Percentiles rank a stretch among this genome's conserved stretches.
phyloP scores from a whole-genome alignment of 2,797 vertebrate genomes.

The Lepus townsendii region DNA sequence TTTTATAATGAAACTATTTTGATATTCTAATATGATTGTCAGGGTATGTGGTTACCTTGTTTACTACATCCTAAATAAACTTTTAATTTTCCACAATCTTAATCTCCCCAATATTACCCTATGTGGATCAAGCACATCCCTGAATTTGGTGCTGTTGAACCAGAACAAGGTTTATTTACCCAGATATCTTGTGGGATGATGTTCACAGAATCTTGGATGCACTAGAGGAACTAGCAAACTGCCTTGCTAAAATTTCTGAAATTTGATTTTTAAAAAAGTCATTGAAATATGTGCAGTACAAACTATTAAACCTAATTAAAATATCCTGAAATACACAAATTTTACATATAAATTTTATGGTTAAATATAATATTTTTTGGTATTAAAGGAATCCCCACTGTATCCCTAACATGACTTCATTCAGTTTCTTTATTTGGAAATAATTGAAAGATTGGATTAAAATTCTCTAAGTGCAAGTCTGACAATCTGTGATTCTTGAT shows the following conservation, averaged over 20 bases:
- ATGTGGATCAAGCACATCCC: too few species aligned
- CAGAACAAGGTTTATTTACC: too few species aligned
- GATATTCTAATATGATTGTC: neutral
- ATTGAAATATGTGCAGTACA: neutral
- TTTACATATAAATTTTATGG: neutral
- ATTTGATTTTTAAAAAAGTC: slow-evolving; percentile 1
- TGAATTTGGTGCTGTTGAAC: too few species aligned
- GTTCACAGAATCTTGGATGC: too few species aligned
- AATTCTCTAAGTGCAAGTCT: neutral
- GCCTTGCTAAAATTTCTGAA: neutral
- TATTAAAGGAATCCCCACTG: neutral
- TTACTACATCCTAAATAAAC: too few species aligned
- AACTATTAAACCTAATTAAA: slow-evolving; percentile 20
- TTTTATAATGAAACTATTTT: neutral
- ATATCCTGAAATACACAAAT: slow-evolving; percentile 17
- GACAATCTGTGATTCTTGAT: neutral
- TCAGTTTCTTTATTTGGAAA: neutral
- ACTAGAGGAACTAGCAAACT: too few species aligned
- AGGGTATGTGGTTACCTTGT: too few species aligned
- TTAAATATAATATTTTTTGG: neutral
- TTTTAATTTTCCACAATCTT: too few species aligned
- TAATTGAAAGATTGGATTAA: neutral
- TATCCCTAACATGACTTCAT: neutral
- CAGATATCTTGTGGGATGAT: too few species aligned
- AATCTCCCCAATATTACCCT: too few species aligned